These are phyloP conservation scores for Cryptotermes secundus DNA, from an alignment of 1,140 invertebrate genomes.

Conservation along the genomic window DNA sequence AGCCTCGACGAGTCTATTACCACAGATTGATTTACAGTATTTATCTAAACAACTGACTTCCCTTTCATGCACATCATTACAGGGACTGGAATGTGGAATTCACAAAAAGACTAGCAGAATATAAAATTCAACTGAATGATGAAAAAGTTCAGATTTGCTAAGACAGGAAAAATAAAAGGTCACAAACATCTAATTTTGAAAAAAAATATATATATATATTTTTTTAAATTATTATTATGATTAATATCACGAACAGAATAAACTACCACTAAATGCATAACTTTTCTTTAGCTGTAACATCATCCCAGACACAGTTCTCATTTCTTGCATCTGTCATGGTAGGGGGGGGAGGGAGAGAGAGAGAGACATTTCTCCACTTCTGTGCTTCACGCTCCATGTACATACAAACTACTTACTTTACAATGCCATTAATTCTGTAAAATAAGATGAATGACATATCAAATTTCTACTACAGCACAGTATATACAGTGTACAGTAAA, in stretches of 20 bases:
- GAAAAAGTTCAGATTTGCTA: neutral
- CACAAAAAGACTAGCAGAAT: neutral
- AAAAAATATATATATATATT: too few relatives aligned
- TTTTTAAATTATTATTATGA: neutral
- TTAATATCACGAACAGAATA: neutral
- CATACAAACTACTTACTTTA: neutral
- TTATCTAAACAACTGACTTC: constrained; percentile 7
- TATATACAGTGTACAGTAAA: neutral
- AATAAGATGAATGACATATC: too few relatives aligned
- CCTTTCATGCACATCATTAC: neutral
- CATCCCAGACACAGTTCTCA: neutral
- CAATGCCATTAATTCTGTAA: too few relatives aligned
- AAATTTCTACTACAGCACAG: neutral
- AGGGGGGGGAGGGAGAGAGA: too few relatives aligned
- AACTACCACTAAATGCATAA: neutral
- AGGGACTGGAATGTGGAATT: constrained; percentile 10
- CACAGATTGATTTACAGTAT: neutral
- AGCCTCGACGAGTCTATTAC: neutral
- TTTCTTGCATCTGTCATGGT: neutral
- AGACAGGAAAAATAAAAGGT: neutral
- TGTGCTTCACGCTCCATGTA: neutral
- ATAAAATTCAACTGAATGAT: neutral
- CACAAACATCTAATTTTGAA: neutral
- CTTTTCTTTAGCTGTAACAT: neutral
- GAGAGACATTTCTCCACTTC: neutral